Conservation (phyloP, 2,888 invertebrate species). For the Cheilosia scutellata region DNA sequence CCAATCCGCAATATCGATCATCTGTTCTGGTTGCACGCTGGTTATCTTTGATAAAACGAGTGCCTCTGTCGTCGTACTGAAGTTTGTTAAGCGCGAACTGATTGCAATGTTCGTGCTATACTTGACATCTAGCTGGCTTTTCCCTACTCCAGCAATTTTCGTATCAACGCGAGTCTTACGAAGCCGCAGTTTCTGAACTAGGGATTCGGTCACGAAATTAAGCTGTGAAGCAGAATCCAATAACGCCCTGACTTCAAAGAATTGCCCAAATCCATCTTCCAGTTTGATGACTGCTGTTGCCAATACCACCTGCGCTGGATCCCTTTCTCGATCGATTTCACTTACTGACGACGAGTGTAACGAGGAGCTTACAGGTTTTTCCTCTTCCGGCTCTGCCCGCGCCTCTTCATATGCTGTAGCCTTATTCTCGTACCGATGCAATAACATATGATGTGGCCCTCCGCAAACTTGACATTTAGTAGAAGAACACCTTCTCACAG, state of each 20-base stretch:
- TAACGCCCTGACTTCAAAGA: conserved; percentile 6
- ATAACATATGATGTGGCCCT: not conserved
- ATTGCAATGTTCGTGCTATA: conserved; percentile 4
- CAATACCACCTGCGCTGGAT: conserved; percentile 3
- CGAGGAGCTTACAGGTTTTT: not conserved
- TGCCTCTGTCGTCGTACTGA: not conserved
- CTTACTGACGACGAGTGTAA: conserved; percentile 3
- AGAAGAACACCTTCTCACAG: not conserved
- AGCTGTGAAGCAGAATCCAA: conserved; percentile 44
- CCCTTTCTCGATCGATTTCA: not conserved
- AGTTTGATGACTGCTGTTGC: conserved; percentile 13
- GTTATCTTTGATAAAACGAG: conserved; percentile 30
- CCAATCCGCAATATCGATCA: conserved; percentile 66
- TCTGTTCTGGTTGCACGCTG: conserved; percentile 60
- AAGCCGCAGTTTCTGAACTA: conserved; percentile 13
- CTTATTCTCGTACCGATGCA: not conserved
- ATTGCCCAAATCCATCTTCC: not conserved
- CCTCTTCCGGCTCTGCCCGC: not conserved
- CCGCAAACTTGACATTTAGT: conserved; percentile 1
- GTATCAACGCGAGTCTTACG: not conserved
- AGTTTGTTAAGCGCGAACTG: not conserved
- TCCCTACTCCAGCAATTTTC: conserved; percentile 19
- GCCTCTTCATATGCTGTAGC: not conserved
- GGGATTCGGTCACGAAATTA: conserved; percentile 39
- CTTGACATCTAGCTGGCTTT: conserved; percentile 13